Base-by-base conservation (phyloP, 1,140 invertebrate species). In the Atta texana region DNA sequence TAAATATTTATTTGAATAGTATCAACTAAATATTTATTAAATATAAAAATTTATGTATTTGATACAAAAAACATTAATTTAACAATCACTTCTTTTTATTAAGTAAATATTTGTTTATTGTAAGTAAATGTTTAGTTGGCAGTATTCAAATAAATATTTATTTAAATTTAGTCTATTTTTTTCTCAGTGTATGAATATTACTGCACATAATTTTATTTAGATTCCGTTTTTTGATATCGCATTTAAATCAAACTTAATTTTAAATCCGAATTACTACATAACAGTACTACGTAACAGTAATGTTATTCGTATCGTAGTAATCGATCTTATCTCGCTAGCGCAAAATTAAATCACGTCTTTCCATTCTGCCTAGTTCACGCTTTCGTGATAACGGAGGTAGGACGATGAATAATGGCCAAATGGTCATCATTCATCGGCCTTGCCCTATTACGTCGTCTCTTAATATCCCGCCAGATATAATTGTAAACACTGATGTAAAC, bases 401-500 rank as follows among this genome's bases (percentile, higher is more conserved):
- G 16, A 24, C 31, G 66, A 59, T 61, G 80, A 74, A 44, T 57
- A 57, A 82, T 72, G 5, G n/a, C 4, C 21, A 34, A 81, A 55
- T 57, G 31, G 10, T 21, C 61, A 66, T 80, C 44, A 55, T 71
- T 81, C 77, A 71, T 81, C 14, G 63, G 28, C 1, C 44, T 21
- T 31, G 1, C 49, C 63, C 31, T 2, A 31, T 69, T 57, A 24
- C 53, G 55, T 31, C 24, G 12, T 8, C 31, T 69, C 39, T 74
- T 82, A 82, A 82, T 82, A 82, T 82, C 24, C 68, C 68, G 68
- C 24, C 53, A 31, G 49, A 82, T 74, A 24, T 82, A 61, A 82
- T 82, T 82, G 80, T 74, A 82, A 72, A 82, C 68, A 61, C 55
- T 39, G 68, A 55, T 74, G 55, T 82, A 82, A 82, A 74, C 80